Conservation (phyloP, 1,140 invertebrate species). For the Leptinotarsa defecta region DNA sequence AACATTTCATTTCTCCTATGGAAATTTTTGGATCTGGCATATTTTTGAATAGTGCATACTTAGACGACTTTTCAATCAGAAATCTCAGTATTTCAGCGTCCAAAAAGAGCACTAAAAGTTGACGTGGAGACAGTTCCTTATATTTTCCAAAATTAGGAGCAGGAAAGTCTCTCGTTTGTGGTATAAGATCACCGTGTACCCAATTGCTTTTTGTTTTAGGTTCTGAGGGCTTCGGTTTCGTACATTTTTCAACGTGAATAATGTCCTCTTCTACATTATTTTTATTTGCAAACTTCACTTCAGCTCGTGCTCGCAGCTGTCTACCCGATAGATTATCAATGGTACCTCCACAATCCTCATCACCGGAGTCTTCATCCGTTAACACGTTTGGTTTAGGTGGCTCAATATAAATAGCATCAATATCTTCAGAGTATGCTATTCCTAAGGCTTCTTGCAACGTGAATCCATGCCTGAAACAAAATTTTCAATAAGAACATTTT, state of each 20-base stretch:
- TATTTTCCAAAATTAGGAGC: too few species aligned
- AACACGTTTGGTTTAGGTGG: not conserved
- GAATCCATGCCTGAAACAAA: too few species aligned
- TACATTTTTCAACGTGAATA: too few species aligned
- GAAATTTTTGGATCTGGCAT: constrained; percentile 7
- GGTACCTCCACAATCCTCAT: not conserved
- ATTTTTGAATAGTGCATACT: constrained; percentile 6
- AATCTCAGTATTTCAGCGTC: not conserved
- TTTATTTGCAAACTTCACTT: too few species aligned
- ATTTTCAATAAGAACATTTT: not conserved
- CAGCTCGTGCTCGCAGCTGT: too few species aligned
- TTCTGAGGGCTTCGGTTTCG: too few species aligned
- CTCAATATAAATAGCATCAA: not conserved
- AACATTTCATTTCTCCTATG: not conserved
- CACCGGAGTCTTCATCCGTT: constrained; percentile 8
- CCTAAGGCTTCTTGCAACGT: constrained; percentile 11
- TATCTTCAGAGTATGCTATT: constrained; percentile 25
- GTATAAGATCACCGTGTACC: too few species aligned
- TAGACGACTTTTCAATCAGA: not conserved
- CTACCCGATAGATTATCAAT: too few species aligned
- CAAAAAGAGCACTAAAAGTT: not conserved
- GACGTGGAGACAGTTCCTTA: not conserved
- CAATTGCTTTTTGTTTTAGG: too few species aligned
- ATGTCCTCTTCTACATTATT: too few species aligned
- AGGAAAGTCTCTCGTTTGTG: too few species aligned